Evolutionary conservation across 1,140 invertebrate species (phyloP), one percentile per base, ranked within the genome.

Genomic region (Linepithema humile): DNA sequence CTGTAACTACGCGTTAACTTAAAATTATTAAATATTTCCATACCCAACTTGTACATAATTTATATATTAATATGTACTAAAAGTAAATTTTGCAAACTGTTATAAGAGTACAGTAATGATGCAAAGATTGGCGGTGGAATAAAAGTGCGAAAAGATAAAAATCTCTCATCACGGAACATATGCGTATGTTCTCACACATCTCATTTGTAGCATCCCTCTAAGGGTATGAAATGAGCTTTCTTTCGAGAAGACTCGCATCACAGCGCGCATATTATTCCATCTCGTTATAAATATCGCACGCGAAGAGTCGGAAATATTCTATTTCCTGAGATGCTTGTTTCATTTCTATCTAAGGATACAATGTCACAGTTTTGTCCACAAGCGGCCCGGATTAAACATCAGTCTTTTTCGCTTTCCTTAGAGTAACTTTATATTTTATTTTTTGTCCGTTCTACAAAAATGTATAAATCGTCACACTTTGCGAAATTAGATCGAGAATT

Each of bases 341-440:
- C 40, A 45, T 20, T 50, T 20, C n/a, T 35, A 20, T 77, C 59
- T 64, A 64, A 65, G n/a, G 35, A 17, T 48, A 26, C 26, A 64
- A 75, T 48, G n/a, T 75, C 29, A 64, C 29, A 20, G 60, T 77
- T 77, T 17, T 7, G 12, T 62, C 35, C 32, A 20, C 6, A 60
- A 60, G 26, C 23, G 1, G 12, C n/a, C n/a, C 15, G 17, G 48
- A 74, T 32, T 64, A 77, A 77, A 77, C 38, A 75, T 10, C 59
- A 75, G 57, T 64, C 29, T 35, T 75, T 75, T 74, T 10, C 53
- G 45, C 26, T 62, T 75, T 9, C 7, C 38, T 59, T 4, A 2
- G 20, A 15, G n/a, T 48, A 23, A 64, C 38, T 64, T 29, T 62
- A 48, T 65, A 50, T 77, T 64, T 64, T 15, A 64, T 35, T 4